phyloP scores from a whole-genome alignment of 1,140 invertebrate genomes.

The Danaus plexippus region DNA sequence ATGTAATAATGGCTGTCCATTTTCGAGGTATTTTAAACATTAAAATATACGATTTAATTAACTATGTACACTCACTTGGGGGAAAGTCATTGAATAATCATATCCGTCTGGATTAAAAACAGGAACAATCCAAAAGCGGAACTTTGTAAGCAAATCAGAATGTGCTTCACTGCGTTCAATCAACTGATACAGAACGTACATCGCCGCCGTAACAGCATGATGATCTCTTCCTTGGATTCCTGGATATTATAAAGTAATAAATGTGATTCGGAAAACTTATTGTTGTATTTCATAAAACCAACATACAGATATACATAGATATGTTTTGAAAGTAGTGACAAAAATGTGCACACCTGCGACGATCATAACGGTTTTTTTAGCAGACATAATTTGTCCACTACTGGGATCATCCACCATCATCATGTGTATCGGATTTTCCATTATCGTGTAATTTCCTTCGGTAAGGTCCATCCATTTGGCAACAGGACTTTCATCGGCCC shows the following conservation, averaged over 20 bases:
- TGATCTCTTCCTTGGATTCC: constrained; percentile 62
- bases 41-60: too few relatives aligned
- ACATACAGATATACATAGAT: too few relatives aligned
- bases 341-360: constrained; percentile 40
- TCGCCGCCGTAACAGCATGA: constrained; percentile 51
- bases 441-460: constrained; percentile 47
- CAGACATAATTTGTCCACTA: constrained; percentile 52
- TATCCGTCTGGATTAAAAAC: constrained; percentile 84
- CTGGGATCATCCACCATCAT: constrained; percentile 60
- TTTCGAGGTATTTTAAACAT: too few relatives aligned
- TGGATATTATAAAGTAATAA: constrained; percentile 18
- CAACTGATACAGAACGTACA: constrained; percentile 56
- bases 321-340: too few relatives aligned
- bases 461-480: constrained; percentile 56
- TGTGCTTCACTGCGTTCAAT: constrained; percentile 50
- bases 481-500: constrained; percentile 53
- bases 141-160: constrained; percentile 44
- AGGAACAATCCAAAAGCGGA: constrained; percentile 74
- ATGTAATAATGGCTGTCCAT: too few relatives aligned
- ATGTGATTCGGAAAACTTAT: neutral
- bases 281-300: neutral
- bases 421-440: constrained; percentile 63
- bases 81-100: constrained; percentile 73
- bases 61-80: constrained; percentile 32
- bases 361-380: constrained; percentile 58